Evolutionary conservation across 2,797 vertebrate genomes (phyloP).

Genomic region (Carcharodon carcharias): DNA sequence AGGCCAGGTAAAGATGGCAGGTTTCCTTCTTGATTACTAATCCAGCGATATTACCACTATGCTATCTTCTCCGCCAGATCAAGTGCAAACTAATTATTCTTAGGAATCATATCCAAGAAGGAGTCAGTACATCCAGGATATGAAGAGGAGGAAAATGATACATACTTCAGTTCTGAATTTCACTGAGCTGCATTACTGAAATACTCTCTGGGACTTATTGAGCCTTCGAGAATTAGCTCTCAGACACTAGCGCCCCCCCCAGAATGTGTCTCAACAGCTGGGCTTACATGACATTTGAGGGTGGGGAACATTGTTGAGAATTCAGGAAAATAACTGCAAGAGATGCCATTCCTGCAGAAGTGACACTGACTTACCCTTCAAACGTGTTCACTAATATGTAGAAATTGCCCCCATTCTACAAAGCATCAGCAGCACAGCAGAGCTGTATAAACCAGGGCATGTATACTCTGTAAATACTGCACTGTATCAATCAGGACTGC

Average conservation of each 20-base stretch:
- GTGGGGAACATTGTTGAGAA: conserved; percentile 17
- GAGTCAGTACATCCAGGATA: not conserved
- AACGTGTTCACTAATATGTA: not conserved
- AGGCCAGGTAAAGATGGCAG: no score
- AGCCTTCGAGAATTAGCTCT: not conserved
- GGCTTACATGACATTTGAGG: not conserved
- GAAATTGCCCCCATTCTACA: not conserved
- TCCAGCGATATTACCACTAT: no score
- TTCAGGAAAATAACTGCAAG: not conserved
- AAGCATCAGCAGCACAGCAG: not conserved
- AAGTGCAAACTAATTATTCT: not conserved
- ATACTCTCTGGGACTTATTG: not conserved
- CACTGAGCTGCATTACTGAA: not conserved
- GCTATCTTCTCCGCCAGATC: not conserved
- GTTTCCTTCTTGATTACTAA: no score
- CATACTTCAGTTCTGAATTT: not conserved
- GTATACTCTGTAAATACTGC: not conserved
- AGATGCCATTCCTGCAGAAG: not conserved
- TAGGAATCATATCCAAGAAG: not conserved
- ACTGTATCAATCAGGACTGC: not conserved
- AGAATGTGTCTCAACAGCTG: conserved; percentile 20
- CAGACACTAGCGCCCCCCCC: not conserved
- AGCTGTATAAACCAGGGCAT: not conserved
- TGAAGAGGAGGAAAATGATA: not conserved
- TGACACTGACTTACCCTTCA: not conserved